Base-by-base conservation (phyloP, 1,140 invertebrate species). In the Elysia chlorotica region DNA sequence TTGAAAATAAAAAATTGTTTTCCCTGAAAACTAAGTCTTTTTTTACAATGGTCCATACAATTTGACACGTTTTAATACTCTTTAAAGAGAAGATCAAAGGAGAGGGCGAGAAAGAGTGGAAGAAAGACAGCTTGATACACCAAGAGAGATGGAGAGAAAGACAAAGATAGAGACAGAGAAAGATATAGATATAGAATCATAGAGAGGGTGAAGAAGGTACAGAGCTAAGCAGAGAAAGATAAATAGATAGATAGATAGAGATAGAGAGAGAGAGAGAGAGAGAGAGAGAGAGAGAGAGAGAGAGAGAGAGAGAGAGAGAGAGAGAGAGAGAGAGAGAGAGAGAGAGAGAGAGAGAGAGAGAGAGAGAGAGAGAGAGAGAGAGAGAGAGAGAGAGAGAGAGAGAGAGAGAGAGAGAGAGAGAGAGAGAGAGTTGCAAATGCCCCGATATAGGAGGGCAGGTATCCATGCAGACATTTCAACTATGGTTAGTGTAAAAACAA, bases 181-280 rank as follows among this genome's bases (percentile, higher is more conserved):
- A 6, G 14, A 25, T 19, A 28, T 10, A 59, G 57, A 59, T 10
- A 25, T 19, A n/a, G 41, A n/a, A 48, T 14, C 14, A 48, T 14
- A n/a, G 41, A 48, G 41, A n/a, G n/a, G 61, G 61, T 31, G 61
- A 33, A 35, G 31, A 31, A 63, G 61, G 31, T 14, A 35, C 3
- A 6, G 61, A 30, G 61, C n/a, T n/a, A 35, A 33, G 31, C 3
- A 63, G 61, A 35, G 36, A 66, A 48, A 66, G 53, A 73, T 2
- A 73, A 61, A 68, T 62, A 68, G 2, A 68, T 31, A 73, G 31
- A 41, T 6, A 68, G 53, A 73, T 59, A 65, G 71, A 72, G 61
- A 65, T 19, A 48, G 31, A 72, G n/a, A 56, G 35, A 65, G 35
- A 65, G 38, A 53, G 54, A 65, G 23, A 65, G 71, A 65, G 71